Conservation (phyloP, 1,140 invertebrate species). For the Bombus impatiens region DNA sequence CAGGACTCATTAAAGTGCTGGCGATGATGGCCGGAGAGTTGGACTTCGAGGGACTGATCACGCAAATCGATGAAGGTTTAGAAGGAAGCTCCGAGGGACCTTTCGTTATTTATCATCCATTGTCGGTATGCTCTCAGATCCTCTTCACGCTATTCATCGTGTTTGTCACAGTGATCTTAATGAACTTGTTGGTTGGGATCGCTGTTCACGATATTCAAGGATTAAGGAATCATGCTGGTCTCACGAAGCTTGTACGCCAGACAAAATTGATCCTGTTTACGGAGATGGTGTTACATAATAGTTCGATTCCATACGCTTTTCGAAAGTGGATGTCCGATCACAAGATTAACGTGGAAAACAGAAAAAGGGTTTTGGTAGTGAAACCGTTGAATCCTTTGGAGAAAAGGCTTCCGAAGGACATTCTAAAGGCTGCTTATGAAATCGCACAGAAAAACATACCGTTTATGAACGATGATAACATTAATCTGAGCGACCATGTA, state of each 20-base stretch:
- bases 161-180: constrained; percentile 87
- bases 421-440: constrained; percentile 85
- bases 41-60: constrained; percentile 85
- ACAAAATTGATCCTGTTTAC: constrained; percentile 87
- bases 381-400: constrained; percentile 86
- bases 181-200: constrained; percentile 88
- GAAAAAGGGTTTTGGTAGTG: constrained; percentile 83
- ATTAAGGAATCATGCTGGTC: constrained; percentile 86
- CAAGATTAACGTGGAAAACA: constrained; percentile 79
- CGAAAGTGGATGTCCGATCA: constrained; percentile 79
- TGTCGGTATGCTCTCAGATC: constrained; percentile 85
- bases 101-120: constrained; percentile 78
- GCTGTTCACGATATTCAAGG: constrained; percentile 88
- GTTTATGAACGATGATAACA: constrained; percentile 68
- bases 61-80: constrained; percentile 77
- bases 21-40: constrained; percentile 89
- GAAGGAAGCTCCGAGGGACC: constrained; percentile 65
- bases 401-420: constrained; percentile 85
- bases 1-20: constrained; percentile 85
- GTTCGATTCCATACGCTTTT: constrained; percentile 81
- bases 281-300: constrained; percentile 85
- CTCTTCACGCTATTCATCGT: constrained; percentile 86
- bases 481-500: constrained; percentile 66
- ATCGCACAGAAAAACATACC: constrained; percentile 82
- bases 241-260: constrained; percentile 86